phyloP scores from a whole-genome alignment of 1,140 invertebrate genomes.

The Drosophila subpulchrella region DNA sequence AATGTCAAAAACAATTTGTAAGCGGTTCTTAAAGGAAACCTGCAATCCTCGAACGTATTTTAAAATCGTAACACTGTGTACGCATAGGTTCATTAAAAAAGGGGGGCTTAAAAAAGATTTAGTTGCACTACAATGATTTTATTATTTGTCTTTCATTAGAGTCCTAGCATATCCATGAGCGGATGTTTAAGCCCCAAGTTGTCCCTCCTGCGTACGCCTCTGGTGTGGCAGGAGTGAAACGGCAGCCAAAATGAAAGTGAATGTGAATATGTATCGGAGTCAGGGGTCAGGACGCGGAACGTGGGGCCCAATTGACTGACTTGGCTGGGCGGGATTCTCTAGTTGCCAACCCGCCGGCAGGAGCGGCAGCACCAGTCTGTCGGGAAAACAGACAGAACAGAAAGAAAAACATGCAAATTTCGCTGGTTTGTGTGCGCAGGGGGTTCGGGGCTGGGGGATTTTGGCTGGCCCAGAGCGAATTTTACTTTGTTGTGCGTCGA shows the following conservation, averaged over 20 bases:
- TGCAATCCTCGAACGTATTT: no score
- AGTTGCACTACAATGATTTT: neutral
- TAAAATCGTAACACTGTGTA: no score
- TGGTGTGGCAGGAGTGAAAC: conserved; percentile 25
- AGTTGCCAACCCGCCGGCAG: conserved; percentile 34
- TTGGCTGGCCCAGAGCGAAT: conserved; percentile 48
- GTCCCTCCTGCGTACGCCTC: conserved; percentile 8
- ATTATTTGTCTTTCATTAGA: neutral
- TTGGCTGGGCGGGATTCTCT: conserved; percentile 46
- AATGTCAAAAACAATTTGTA: no score
- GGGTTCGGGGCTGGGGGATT: neutral
- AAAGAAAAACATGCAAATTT: conserved; percentile 78
- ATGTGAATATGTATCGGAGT: conserved; percentile 47
- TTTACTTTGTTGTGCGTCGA: conserved; percentile 68
- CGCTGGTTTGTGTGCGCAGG: conserved; percentile 13
- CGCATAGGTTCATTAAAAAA: no score
- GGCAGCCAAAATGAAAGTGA: conserved; percentile 73
- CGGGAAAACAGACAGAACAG: conserved; percentile 45
- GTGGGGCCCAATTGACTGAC: conserved; percentile 74
- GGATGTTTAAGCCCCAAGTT: neutral
- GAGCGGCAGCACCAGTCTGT: conserved; percentile 29
- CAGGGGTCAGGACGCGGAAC: conserved; percentile 21
- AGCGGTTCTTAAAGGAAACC: no score
- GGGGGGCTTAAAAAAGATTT: neutral
- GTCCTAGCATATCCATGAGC: neutral